Conservation (phyloP, 2,797 vertebrate species). For the Muscicapa comitata region DNA sequence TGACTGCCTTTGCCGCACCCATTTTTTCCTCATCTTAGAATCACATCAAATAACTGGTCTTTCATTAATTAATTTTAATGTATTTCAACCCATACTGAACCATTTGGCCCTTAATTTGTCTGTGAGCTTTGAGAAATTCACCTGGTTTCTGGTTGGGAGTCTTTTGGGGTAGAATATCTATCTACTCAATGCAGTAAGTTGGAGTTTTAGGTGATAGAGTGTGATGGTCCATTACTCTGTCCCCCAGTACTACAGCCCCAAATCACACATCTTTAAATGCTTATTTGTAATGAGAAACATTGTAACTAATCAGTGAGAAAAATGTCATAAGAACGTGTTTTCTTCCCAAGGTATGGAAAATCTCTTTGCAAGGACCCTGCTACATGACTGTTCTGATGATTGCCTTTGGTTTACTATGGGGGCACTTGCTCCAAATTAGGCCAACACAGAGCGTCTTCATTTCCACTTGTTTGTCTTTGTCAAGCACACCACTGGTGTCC, state of each 20-base stretch:
- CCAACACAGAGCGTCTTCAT: slow-evolving; percentile 93
- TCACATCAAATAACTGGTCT: background rate
- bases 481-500: slow-evolving; percentile 95
- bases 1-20: background rate
- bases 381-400: slow-evolving; percentile 92
- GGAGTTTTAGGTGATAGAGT: background rate
- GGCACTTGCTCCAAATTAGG: slow-evolving; percentile 86
- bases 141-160: background rate
- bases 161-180: background rate
- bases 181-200: background rate
- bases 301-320: background rate
- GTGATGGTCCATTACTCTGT: background rate
- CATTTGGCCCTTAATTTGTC: background rate
- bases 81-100: background rate
- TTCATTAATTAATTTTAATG: background rate
- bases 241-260: background rate
- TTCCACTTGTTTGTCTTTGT: slow-evolving; percentile 94
- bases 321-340: background rate
- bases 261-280: background rate
- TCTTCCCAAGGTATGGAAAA: slow-evolving; percentile 90
- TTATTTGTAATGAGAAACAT: background rate
- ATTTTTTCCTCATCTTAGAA: background rate
- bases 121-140: background rate
- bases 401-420: slow-evolving; percentile 89
- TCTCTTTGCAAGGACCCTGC: slow-evolving; percentile 90